phyloP scores from a whole-genome alignment of 1,140 invertebrate species.

The Papilio polytes region DNA sequence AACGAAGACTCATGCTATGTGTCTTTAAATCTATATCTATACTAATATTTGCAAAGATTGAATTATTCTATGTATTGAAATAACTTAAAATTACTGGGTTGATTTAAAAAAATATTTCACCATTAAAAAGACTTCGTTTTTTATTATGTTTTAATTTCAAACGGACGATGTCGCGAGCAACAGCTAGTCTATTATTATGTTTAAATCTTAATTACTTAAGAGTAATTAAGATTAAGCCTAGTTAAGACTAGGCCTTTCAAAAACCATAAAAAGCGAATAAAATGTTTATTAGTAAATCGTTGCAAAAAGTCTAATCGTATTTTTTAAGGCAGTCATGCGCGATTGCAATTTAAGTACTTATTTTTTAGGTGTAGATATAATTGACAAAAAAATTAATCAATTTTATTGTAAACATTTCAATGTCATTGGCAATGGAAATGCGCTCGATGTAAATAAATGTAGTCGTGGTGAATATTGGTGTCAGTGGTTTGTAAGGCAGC shows the following conservation, averaged over 20 bases:
- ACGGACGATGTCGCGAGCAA: too few species aligned
- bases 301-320: background rate
- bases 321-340: background rate
- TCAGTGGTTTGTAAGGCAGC: constrained; percentile 57
- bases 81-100: too few species aligned
- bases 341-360: background rate
- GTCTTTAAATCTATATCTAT: too few species aligned
- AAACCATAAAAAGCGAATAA: background rate
- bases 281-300: background rate
- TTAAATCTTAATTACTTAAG: background rate
- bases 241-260: constrained; percentile 2
- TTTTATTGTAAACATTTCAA: constrained; percentile 36
- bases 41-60: too few species aligned
- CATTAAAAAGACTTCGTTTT: too few species aligned
- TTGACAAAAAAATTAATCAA: constrained; percentile 18
- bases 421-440: constrained; percentile 51
- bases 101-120: too few species aligned
- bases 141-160: too few species aligned
- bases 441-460: constrained; percentile 45
- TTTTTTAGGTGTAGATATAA: constrained; percentile 7
- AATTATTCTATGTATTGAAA: too few species aligned
- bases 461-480: constrained; percentile 40
- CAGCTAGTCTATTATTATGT: too few species aligned
- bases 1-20: too few species aligned
- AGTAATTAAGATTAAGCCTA: too few species aligned